Base-by-base conservation (phyloP, 2,888 invertebrate genomes). In the Melipona bicolor region DNA sequence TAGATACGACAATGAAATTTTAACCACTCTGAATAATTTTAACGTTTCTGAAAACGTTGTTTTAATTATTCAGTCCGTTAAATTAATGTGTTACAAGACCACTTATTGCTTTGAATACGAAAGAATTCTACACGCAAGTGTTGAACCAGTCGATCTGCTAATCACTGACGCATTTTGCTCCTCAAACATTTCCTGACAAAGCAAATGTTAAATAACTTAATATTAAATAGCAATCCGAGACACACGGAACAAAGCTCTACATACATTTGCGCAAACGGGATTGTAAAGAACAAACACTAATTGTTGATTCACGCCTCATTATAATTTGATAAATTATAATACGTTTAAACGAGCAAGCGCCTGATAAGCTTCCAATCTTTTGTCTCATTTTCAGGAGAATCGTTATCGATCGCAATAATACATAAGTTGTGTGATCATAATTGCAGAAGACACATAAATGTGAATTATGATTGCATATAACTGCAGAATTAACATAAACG, bases 371-470 rank as follows among this genome's bases (percentile, higher is more conserved):
- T 24, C 36, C n/a, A 85, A 27, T 32, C 61, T 13, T 54, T n/a
- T 43, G 24, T 24, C 54, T 70, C 17, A 13, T 21, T n/a, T 17
- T 2, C 49, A 13, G 21, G 56, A 50, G 27, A 50, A 19, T 19
- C 61, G 69, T 79, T 68, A 84, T 72, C 74, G 67, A 56, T 72
- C 27, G 32, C 49, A 59, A 19, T 19, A 52, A 61, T 56, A 43
- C 54, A 65, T 50, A 54, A 54, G 74, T 56, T 24, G 32, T 72
- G 54, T 36, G 27, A 0, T 61, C 24, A 24, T 19, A 81, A n/a
- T n/a, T 43, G 24, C 21, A 61, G 43, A 69, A 62, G 15, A 4
- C 36, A 54, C 43, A 43, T 43, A 9, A 43, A 43, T 9, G 43
- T 9, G 43, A 43, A 43, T 43, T 43, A 9, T 9, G 9, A 43